phyloP scores from a whole-genome alignment of 2,888 invertebrate genomes.

The Exephanes ischioxanthus region DNA sequence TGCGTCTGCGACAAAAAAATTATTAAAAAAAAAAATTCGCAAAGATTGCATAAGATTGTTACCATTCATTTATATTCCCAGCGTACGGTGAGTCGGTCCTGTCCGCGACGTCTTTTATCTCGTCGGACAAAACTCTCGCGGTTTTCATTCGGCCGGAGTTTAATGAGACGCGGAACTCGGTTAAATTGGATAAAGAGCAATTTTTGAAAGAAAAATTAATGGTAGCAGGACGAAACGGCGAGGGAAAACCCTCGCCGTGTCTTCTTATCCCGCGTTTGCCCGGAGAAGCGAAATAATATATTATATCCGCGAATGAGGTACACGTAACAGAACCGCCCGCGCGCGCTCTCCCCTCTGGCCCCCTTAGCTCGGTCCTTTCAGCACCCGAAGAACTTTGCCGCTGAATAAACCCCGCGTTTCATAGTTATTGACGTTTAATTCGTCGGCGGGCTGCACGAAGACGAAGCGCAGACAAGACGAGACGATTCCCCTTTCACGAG shows the following conservation, averaged over 20 bases:
- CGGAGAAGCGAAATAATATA: conserved; percentile 25
- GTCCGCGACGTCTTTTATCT: conserved; percentile 68
- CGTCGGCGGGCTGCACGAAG: conserved; percentile 63
- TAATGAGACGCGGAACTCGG: conserved; percentile 83
- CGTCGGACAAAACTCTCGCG: conserved; percentile 73
- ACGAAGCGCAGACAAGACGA: conserved; percentile 11
- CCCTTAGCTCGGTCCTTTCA: conserved; percentile 30
- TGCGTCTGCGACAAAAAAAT: conserved; percentile 50
- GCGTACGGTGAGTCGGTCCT: conserved; percentile 31
- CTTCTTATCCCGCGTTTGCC: conserved; percentile 52
- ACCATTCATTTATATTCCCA: conserved; percentile 57
- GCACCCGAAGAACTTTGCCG: neutral
- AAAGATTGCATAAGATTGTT: conserved; percentile 26
- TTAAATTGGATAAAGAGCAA: conserved; percentile 84
- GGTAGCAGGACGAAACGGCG: conserved; percentile 65
- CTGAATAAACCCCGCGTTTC: conserved; percentile 65
- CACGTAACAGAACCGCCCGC: conserved; percentile 34
- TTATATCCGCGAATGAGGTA: conserved; percentile 48
- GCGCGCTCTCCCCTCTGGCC: conserved; percentile 37
- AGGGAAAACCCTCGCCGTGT: conserved; percentile 60
- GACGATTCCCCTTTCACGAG: conserved; percentile 52
- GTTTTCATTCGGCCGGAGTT: conserved; percentile 77
- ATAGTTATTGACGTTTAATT: conserved; percentile 78
- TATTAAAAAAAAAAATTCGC: conserved; percentile 22
- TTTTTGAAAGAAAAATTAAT: conserved; percentile 81